A percentile compares a stretch with the other conserved stretches of the same genome.
Conservation (phyloP, 2,113 vertebrate genomes). For the Uria aalge region DNA sequence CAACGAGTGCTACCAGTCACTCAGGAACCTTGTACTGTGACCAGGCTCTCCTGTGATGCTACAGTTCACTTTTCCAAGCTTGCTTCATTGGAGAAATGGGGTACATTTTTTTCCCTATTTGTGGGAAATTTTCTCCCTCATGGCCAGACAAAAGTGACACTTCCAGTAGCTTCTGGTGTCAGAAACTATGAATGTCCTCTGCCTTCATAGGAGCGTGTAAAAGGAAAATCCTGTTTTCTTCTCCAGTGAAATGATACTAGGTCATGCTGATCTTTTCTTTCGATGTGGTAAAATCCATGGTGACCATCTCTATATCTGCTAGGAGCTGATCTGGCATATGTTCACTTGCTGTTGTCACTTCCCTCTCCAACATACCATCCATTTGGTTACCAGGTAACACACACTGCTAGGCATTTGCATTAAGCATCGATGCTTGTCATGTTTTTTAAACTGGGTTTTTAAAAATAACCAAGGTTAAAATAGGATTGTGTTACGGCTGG, state of each 20-base stretch:
- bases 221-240: background rate
- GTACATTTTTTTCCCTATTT: background rate
- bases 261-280: background rate
- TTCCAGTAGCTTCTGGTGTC: background rate
- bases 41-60: background rate
- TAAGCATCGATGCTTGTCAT: constrained; percentile 35
- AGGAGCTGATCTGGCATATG: constrained; percentile 19
- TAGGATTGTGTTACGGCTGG: constrained; percentile 51
- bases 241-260: background rate
- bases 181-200: background rate
- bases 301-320: constrained; percentile 6
- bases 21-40: background rate
- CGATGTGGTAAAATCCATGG: constrained; percentile 10
- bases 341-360: constrained; percentile 47
- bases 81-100: background rate
- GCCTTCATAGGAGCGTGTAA: accelerated
- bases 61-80: background rate
- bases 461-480: constrained; percentile 60
- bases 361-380: constrained; percentile 35
- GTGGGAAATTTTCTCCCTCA: background rate
- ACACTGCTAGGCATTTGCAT: constrained; percentile 42
- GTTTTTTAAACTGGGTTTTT: constrained; percentile 35
- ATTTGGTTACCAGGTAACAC: constrained; percentile 64
- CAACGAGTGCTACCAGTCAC: background rate
- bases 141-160: background rate